Conservation (phyloP, 2,888 invertebrate genomes). For the Eilema depressum region DNA sequence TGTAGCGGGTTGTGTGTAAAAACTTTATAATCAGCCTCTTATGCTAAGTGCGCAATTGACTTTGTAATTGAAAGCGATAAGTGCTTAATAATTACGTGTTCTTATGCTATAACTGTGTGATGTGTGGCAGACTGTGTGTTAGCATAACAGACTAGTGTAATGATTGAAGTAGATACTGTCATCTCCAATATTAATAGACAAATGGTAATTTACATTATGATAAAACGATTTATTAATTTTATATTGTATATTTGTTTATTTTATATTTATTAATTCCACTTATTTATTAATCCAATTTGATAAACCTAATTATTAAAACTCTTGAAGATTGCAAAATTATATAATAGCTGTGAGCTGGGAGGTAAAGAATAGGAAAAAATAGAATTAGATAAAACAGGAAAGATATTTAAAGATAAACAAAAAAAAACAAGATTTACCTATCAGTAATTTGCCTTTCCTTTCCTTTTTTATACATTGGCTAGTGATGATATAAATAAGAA, state of each 20-base stretch:
- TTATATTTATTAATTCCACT: too few species aligned
- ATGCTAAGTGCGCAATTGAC: conserved; percentile 24
- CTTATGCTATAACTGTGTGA: neutral
- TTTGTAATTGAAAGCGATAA: conserved; percentile 20
- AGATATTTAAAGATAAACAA: too few species aligned
- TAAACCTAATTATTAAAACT: neutral
- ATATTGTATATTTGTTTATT: too few species aligned
- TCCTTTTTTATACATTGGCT: too few species aligned
- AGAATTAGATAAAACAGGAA: too few species aligned
- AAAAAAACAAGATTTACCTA: neutral
- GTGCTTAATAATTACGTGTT: conserved; percentile 15
- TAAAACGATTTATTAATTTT: neutral
- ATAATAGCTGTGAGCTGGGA: too few species aligned
- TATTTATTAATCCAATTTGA: too few species aligned
- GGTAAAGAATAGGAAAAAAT: too few species aligned
- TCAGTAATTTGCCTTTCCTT: neutral
- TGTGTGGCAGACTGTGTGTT: neutral
- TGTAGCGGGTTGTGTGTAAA: conserved; percentile 28
- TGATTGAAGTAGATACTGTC: neutral
- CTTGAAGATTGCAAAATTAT: neutral
- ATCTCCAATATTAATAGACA: neutral
- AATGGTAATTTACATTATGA: neutral
- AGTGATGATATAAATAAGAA: too few species aligned
- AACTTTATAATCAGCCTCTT: conserved; percentile 36
- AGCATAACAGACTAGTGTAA: neutral